phyloP scores from a whole-genome alignment of 37 sponge, comb jelly and placozoan species.

The Bolinopsis microptera region DNA sequence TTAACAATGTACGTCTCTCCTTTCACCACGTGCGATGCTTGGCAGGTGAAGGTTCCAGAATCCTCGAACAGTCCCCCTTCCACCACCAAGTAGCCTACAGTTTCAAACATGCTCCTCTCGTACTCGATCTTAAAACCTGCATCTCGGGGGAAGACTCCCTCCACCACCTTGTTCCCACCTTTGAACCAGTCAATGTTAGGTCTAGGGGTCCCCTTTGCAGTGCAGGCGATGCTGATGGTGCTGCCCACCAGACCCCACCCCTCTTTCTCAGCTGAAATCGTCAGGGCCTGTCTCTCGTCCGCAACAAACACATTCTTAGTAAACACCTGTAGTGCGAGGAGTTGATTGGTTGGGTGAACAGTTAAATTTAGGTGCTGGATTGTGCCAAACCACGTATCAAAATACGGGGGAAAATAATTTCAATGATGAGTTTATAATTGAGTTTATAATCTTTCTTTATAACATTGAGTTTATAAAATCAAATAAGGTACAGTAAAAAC shows the following conservation, averaged over 20 bases:
- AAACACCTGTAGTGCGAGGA: too few species aligned
- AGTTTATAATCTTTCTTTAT: too few species aligned
- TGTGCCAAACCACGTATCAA: too few species aligned
- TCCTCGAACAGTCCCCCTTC: background rate
- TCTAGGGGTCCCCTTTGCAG: background rate
- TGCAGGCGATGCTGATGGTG: background rate
- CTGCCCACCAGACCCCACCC: conserved; percentile 38
- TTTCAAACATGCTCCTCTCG: background rate
- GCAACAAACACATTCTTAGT: conserved; percentile 28
- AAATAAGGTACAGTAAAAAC: too few species aligned
- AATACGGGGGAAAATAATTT: too few species aligned
- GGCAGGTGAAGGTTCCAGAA: background rate
- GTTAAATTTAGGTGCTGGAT: too few species aligned
- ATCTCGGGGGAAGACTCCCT: conserved; percentile 18
- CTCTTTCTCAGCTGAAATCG: background rate
- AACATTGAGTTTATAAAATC: too few species aligned
- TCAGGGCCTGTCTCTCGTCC: background rate
- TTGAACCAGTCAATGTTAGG: conserved; percentile 43
- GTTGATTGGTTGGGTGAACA: too few species aligned
- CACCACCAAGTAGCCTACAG: conserved; percentile 14
- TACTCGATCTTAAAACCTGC: conserved; percentile 10
- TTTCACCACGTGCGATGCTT: background rate
- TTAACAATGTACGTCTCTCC: background rate
- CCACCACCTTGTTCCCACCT: conserved; percentile 22
- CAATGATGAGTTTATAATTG: too few species aligned